Evolutionary conservation across 2,113 vertebrate genomes (phyloP), one percentile per base, ranked within the genome.

Genomic region (Willisornis vidua): DNA sequence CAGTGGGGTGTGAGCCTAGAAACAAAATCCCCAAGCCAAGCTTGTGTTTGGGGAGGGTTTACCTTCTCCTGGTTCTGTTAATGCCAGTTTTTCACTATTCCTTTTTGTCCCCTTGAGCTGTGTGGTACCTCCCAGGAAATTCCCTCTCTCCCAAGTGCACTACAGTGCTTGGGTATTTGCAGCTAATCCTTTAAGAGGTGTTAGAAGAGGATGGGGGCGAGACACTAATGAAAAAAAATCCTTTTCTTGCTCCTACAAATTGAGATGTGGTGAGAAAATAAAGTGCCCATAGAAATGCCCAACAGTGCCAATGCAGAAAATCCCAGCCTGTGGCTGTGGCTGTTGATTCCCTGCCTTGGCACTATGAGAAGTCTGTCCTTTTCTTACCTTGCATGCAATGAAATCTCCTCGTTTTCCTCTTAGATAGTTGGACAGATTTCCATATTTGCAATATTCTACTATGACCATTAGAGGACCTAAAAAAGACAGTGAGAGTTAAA

Each of bases 401-500:
- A 99, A 99, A 93, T 99, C 98, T 6, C 98, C 98, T 87, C 99
- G 97, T 95, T 98, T 99, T 62, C 98, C 97, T 88, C 99, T 97
- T 48, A 99, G 95, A 39, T 99, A 99, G 97, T 99, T 99, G 74
- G 99, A 99, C 93, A 99, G 96, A 86, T 99, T 99, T 90, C 99
- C 99, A 29, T 99, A 99, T 95, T 99, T 99, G 98, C 99, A 99
- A 55, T 98, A 99, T 95, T 99, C 99, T 70, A 99, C 99, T 41
- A 99, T 99, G 94, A 99, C 98, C 99, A 99, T 99, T 95, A 99
- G 89, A 43, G 98, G 99, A 79, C 99, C 99, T 99, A 73, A 83
- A 93, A 37, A 86, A 86, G 78, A 85, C 48, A 92, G 59, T 37
- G 66, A 77, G 91, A 93, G 66, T 62, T 61, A 67, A 84, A 82